These are phyloP conservation scores for Pterocles orientalis DNA, from an alignment of 2,113 vertebrate genomes.

Conservation along the genomic window DNA sequence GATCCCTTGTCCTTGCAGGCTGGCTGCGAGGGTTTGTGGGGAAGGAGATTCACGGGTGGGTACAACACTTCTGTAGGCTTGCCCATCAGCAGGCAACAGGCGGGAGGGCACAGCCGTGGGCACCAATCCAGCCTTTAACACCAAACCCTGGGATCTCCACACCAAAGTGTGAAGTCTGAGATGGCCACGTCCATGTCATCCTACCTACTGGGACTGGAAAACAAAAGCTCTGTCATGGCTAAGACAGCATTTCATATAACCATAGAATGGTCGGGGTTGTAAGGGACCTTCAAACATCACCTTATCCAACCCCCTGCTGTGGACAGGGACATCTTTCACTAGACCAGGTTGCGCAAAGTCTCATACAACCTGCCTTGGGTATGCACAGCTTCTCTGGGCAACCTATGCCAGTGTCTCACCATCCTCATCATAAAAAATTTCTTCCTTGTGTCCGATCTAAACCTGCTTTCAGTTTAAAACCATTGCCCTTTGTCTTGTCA, in stretches of 20 bases:
- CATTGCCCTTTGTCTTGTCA: neutral
- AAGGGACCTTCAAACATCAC: neutral
- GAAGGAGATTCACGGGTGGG: neutral
- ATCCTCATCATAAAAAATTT: neutral
- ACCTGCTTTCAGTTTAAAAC: neutral
- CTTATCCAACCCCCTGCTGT: neutral
- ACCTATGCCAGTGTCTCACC: neutral
- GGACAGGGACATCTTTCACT: neutral
- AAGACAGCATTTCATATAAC: neutral
- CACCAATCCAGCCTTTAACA: neutral
- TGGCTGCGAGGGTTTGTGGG: neutral
- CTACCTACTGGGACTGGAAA: neutral
- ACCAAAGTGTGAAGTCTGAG: neutral
- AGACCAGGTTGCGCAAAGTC: neutral
- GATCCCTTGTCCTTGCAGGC: neutral
- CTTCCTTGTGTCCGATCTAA: neutral
- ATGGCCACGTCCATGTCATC: neutral
- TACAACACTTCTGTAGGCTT: neutral
- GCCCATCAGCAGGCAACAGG: neutral
- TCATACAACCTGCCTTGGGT: neutral
- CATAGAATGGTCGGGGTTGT: neutral
- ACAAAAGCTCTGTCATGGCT: neutral
- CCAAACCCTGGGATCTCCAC: neutral
- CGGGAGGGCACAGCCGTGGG: rapidly evolving
- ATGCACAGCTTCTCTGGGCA: neutral